These are phyloP conservation scores for Hypothenemus hampei DNA, from an alignment of 1,140 invertebrate species.

Conservation along the genomic window DNA sequence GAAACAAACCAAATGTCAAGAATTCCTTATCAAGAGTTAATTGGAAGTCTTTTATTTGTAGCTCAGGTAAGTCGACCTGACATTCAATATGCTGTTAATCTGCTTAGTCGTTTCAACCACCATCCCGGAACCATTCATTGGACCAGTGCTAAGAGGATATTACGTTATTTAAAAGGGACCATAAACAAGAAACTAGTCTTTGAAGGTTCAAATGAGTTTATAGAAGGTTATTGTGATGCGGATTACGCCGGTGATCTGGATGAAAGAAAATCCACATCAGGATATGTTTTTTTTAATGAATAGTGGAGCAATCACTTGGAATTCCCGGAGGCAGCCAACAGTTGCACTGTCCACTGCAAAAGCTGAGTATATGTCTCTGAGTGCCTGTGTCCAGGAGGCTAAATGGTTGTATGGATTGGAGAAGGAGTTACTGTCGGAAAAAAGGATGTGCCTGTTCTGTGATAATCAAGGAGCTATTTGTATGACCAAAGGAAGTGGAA, in stretches of 20 bases:
- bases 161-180: constrained; percentile 46
- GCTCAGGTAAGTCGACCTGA: constrained; percentile 43
- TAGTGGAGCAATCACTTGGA: constrained; percentile 42
- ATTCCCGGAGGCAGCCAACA: constrained; percentile 38
- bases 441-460: constrained; percentile 1
- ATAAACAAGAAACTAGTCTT: constrained; percentile 31
- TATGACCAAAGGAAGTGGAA: constrained; percentile 36
- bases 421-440: background rate
- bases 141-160: constrained; percentile 40
- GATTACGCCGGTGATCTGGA: constrained; percentile 40
- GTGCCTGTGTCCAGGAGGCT: constrained; percentile 37
- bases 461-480: too few relatives aligned
- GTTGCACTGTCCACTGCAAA: constrained; percentile 43
- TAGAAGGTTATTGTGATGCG: constrained; percentile 39
- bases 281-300: constrained; percentile 39
- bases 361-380: constrained; percentile 42
- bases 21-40: constrained; percentile 39
- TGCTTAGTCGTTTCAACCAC: constrained; percentile 33
- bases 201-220: constrained; percentile 4
- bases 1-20: constrained; percentile 2
- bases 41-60: constrained; percentile 45
- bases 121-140: constrained; percentile 36
- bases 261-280: constrained; percentile 38
- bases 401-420: constrained; percentile 32
- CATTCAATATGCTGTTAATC: constrained; percentile 43